A percentile compares a stretch with the other conserved stretches of the same genome.
These are phyloP conservation scores for Hydractinia symbiolongicarpus DNA, from an alignment of 30 jellyfish, hydroid and myxozoan species.

Conservation along the genomic window DNA sequence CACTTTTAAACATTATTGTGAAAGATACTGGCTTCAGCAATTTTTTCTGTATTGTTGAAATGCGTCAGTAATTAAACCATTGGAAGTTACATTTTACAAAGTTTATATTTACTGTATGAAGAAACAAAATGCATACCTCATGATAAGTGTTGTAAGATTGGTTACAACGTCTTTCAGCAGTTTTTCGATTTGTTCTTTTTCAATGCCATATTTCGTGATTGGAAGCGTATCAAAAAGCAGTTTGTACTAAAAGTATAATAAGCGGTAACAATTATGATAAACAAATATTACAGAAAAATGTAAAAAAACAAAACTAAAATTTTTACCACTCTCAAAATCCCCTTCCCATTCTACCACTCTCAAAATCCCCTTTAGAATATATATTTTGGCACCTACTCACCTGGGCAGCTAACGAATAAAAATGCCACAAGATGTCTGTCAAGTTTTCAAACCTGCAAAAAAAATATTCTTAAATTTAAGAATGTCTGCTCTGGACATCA, in stretches of 20 bases:
- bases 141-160: constrained; percentile 51
- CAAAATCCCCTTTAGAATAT: too few relatives aligned
- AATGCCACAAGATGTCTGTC: constrained; percentile 54
- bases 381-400: background rate
- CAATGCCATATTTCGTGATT: constrained; percentile 52
- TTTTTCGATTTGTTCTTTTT: constrained; percentile 51
- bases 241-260: constrained; percentile 37
- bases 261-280: background rate
- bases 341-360: too few relatives aligned
- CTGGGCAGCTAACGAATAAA: constrained; percentile 62
- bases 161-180: constrained; percentile 41
- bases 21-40: too few relatives aligned
- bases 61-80: background rate
- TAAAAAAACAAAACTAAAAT: too few relatives aligned
- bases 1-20: background rate
- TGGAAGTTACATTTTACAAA: background rate
- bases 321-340: too few relatives aligned
- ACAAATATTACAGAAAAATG: too few relatives aligned
- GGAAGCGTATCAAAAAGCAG: constrained; percentile 74
- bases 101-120: background rate
- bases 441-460: constrained; percentile 51
- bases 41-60: too few relatives aligned
- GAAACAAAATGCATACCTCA: constrained; percentile 29
- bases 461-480: background rate
- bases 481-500: too few relatives aligned